Percentiles rank a stretch among this genome's conserved stretches.
Conservation (phyloP, 2,797 vertebrate genomes). For the Pseudochirops corinnae region DNA sequence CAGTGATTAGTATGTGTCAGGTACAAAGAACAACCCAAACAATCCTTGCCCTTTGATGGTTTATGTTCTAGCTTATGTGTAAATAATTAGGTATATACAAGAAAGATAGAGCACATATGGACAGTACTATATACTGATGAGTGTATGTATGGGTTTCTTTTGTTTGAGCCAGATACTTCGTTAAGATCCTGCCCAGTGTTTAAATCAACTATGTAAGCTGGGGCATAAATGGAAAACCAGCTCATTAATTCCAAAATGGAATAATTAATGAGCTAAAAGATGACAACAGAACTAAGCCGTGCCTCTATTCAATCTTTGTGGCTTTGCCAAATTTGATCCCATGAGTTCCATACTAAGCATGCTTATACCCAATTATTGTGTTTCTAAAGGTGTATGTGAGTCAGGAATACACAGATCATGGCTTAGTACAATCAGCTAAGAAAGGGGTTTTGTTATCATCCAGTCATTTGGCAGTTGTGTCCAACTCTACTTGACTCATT, state of each 20-base stretch:
- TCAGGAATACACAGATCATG: neutral
- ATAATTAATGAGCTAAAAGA: slow-evolving; percentile 7
- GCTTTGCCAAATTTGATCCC: neutral
- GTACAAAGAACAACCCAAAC: neutral
- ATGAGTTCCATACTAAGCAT: neutral
- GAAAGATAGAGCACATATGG: neutral
- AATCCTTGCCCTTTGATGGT: neutral
- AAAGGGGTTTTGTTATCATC: neutral
- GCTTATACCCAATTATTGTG: neutral
- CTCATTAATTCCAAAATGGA: slow-evolving; percentile 3
- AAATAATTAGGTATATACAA: neutral
- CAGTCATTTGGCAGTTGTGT: neutral
- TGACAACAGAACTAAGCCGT: neutral
- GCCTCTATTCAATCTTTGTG: slow-evolving; percentile 28
- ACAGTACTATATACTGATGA: slow-evolving; percentile 1
- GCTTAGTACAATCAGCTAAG: neutral
- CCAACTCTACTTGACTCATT: neutral
- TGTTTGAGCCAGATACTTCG: neutral
- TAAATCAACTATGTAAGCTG: slow-evolving; percentile 21
- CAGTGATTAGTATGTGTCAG: neutral
- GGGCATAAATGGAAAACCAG: neutral
- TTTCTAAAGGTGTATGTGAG: neutral
- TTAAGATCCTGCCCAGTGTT: slow-evolving; percentile 17
- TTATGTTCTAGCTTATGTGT: neutral
- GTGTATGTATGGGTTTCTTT: slow-evolving; percentile 8